Percentiles rank a stretch among this genome's conserved stretches.
Evolutionary conservation across 2,888 invertebrate genomes (phyloP).

Genomic region (Tachina grossa): DNA sequence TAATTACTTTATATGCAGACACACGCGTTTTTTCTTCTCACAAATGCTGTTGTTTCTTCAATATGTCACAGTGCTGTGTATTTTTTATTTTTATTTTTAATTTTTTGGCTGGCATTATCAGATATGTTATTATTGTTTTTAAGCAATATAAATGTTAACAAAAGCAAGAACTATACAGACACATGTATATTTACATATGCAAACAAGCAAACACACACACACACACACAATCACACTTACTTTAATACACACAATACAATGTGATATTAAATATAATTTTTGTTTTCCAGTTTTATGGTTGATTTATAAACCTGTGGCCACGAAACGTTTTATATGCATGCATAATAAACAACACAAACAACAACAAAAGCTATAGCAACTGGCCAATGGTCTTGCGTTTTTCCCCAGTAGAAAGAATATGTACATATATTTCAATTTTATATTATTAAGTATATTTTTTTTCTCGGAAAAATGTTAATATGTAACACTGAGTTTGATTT

Average conservation of each 20-base stretch:
- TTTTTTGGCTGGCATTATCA: background rate
- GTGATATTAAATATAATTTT: constrained; percentile 63
- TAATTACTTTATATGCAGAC: constrained; percentile 64
- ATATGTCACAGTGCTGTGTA: constrained; percentile 32
- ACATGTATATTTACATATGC: background rate
- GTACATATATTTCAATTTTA: constrained; percentile 22
- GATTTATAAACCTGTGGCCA: constrained; percentile 71
- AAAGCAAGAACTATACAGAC: constrained; percentile 12
- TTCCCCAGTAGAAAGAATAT: constrained; percentile 16
- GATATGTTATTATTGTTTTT: constrained; percentile 44
- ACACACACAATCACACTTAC: background rate
- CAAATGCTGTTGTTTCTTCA: background rate
- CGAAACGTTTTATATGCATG: constrained; percentile 69
- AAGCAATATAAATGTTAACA: constrained; percentile 33
- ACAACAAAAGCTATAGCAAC: background rate
- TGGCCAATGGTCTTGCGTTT: constrained; percentile 30
- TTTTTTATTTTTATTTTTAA: no score
- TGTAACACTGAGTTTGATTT: constrained; percentile 42
- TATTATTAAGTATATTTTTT: constrained; percentile 21
- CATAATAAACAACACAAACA: constrained; percentile 60
- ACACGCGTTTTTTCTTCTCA: constrained; percentile 30
- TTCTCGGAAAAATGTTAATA: constrained; percentile 58
- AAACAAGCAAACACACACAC: background rate
- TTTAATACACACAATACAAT: constrained; percentile 7
- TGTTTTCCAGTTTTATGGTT: constrained; percentile 66